Base-by-base conservation (phyloP, 2,797 vertebrate genomes). In the Sylvilagus floridanus region DNA sequence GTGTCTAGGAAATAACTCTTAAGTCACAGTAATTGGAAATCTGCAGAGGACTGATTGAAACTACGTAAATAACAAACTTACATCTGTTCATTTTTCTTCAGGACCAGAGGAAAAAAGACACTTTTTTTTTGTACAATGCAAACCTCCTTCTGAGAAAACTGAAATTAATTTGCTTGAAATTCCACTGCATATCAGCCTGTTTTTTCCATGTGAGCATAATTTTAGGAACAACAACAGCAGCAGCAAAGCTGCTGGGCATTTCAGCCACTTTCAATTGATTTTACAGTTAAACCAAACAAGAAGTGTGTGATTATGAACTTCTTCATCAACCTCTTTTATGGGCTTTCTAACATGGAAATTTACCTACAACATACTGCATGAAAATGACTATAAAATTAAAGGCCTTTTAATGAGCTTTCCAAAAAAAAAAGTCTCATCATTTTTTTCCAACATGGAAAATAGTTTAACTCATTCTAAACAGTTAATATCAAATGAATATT, bases 141-240 rank as follows among this genome's bases (percentile, higher is more conserved):
- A 97, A 90, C 66, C 87, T 91, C 88, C 83, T 75, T 96, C 84
- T 91, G 91, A 96, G 86, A 82, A 96, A 73, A 86, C 84, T 93
- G 35, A 97, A 96, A 96, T 94, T 91, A 96, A 97, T 96, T 75
- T 52, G 83, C 90, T 97, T 96, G 82, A 97, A 96, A 93, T 91
- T 90, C 87, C 88, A n/a, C 22, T 73, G 71, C 66, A 71, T 84
- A 84, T 76, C 82, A 93, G 54, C 72, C 92, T 66, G 91, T 60
- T 84, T 52, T 91, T 91, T 94, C 87, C 57, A 87, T 28, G 6
- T 68, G 73, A 91, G 47, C 28, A 79, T 90, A 86, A 96, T 95
- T 96, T 96, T 89, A 95, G 92, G 78, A 93, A 82, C 30, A 95
- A 81, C 63, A 93, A 37, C 90, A 60, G 81, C 54, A 57, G 14